A percentile compares a stretch with the other conserved stretches of the same genome.
Evolutionary conservation across 2,113 vertebrate species (phyloP).

Genomic region (Cyprinodon tularosa): DNA sequence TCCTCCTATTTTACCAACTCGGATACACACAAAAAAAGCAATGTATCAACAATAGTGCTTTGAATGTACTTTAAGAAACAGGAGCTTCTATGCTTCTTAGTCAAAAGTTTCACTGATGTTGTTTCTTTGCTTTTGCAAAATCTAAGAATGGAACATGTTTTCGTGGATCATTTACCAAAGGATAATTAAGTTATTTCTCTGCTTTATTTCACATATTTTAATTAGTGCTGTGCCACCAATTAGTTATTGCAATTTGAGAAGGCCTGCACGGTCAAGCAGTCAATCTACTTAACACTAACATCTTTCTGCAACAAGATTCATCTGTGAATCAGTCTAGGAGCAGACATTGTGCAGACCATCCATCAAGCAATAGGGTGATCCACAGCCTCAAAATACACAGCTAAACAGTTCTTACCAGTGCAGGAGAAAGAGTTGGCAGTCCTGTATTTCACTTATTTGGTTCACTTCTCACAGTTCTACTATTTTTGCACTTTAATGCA

Average conservation of each 20-base stretch:
- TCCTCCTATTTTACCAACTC: no score
- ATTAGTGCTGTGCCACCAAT: conserved; percentile 23
- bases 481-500: conserved; percentile 13
- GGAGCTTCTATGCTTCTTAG: no score
- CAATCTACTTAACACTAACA: conserved; percentile 19
- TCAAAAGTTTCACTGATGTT: not conserved
- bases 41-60: conserved; percentile 1
- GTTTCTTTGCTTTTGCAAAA: not conserved
- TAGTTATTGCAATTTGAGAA: conserved; percentile 2
- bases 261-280: conserved; percentile 15
- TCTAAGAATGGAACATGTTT: not conserved
- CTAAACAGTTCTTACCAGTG: not conserved
- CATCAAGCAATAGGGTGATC: not conserved
- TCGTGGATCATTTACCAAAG: not conserved
- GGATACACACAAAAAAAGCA: no score
- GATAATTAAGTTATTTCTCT: not conserved
- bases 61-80: not conserved
- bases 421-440: conserved; percentile 12
- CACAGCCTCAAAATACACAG: conserved; percentile 9
- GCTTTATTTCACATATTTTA: conserved; percentile 4
- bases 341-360: conserved; percentile 5
- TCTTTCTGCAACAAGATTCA: conserved; percentile 8
- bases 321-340: conserved; percentile 4
- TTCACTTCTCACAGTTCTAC: conserved; percentile 17
- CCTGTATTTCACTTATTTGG: conserved; percentile 32